Evolutionary conservation across 2,113 vertebrate genomes (phyloP).

Genomic region (Tringa solitaria): DNA sequence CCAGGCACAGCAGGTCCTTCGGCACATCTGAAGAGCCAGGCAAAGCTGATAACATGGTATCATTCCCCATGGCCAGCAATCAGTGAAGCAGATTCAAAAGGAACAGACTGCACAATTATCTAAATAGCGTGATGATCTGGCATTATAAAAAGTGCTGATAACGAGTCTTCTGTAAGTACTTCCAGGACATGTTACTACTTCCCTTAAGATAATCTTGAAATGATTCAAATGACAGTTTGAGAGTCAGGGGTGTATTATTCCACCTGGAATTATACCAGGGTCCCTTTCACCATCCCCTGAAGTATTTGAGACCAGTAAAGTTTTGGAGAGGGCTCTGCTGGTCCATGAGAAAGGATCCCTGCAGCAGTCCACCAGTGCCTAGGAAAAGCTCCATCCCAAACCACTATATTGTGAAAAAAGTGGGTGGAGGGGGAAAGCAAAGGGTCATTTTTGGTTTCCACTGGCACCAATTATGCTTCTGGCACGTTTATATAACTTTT

Average conservation of each 20-base stretch:
- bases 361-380: not conserved
- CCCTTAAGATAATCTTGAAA: not conserved
- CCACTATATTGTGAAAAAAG: not conserved
- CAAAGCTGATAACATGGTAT: fast-evolving
- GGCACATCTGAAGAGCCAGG: not conserved
- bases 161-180: not conserved
- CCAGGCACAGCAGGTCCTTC: too few species aligned
- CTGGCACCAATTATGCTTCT: not conserved
- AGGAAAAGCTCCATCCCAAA: not conserved
- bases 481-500: not conserved
- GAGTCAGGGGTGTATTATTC: not conserved
- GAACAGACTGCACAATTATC: not conserved
- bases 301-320: fast-evolving
- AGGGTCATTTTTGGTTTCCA: constrained; percentile 43
- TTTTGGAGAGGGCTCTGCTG: not conserved
- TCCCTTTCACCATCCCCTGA: not conserved
- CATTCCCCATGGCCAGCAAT: not conserved
- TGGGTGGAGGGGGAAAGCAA: constrained; percentile 15
- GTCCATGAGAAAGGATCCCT: not conserved
- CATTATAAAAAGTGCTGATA: not conserved
- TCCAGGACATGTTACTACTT: not conserved
- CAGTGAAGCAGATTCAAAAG: not conserved
- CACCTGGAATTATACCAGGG: not conserved
- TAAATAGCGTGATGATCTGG: not conserved
- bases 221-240: not conserved